These are phyloP conservation scores for Reticulitermes lucifugus DNA, from an alignment of 2,888 invertebrate species.

Conservation along the genomic window DNA sequence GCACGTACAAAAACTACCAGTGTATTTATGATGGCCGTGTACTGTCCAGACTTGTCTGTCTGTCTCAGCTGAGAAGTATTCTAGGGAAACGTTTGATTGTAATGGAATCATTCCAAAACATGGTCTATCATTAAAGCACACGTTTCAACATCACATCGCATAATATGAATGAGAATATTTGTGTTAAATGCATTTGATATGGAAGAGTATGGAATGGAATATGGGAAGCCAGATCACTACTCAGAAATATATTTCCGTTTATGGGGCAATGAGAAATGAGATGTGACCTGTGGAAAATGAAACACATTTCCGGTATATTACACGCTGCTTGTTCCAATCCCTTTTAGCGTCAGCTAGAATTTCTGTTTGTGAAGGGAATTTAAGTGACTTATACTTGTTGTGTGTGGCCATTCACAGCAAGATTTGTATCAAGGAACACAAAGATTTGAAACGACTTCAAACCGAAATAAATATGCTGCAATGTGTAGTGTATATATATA, in stretches of 20 bases:
- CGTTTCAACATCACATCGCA: neutral
- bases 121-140: neutral
- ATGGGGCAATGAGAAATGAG: neutral
- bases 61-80: neutral
- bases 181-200: neutral
- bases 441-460: no score
- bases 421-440: no score
- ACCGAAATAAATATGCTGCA: no score
- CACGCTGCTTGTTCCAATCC: no score
- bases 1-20: neutral
- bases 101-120: neutral
- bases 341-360: no score
- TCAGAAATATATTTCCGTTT: neutral
- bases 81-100: neutral
- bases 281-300: neutral
- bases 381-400: no score
- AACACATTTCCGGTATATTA: neutral
- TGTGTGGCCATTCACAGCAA: no score
- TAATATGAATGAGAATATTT: neutral
- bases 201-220: neutral
- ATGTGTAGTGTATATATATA: no score
- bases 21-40: conserved; percentile 1
- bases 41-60: neutral
- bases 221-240: neutral
- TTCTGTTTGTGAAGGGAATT: no score